A percentile compares a stretch with the other conserved stretches of the same genome.
Conservation (phyloP, 2,888 invertebrate species). For the Panopea generosa region DNA sequence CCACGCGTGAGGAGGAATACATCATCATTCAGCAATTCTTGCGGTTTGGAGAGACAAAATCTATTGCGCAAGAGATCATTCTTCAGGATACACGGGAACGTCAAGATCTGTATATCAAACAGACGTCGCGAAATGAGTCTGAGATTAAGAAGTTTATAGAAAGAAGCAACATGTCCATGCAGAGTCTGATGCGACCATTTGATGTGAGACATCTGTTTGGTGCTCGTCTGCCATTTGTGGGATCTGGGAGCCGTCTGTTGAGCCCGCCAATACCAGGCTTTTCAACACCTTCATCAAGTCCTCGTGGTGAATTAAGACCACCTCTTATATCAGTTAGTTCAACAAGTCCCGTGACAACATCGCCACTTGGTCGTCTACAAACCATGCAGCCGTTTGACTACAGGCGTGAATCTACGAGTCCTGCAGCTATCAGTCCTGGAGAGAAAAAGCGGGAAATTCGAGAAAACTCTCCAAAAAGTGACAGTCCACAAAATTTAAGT, state of each 20-base stretch:
- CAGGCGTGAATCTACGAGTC: conserved; percentile 85
- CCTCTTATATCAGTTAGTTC: conserved; percentile 69
- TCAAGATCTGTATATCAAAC: conserved; percentile 78
- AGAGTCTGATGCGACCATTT: conserved; percentile 79
- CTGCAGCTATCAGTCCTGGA: conserved; percentile 67
- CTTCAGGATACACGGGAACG: conserved; percentile 85
- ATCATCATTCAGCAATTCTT: conserved; percentile 96
- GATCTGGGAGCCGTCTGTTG: conserved; percentile 71
- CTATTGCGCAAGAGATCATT: conserved; percentile 90
- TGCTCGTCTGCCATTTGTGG: conserved; percentile 73
- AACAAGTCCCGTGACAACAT: conserved; percentile 88
- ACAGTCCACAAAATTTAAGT: conserved; percentile 77
- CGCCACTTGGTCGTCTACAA: conserved; percentile 94
- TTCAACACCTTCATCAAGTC: conserved; percentile 66
- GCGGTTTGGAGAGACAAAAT: conserved; percentile 94
- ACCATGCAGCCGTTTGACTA: conserved; percentile 98
- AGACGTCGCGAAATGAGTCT: conserved; percentile 85
- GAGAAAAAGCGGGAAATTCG: conserved; percentile 58
- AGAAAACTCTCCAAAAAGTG: conserved; percentile 68
- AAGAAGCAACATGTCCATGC: conserved; percentile 83
- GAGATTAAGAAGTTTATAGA: conserved; percentile 88
- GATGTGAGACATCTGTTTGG: conserved; percentile 79
- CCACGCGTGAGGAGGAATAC: conserved; percentile 95
- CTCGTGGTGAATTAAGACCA: conserved; percentile 69
- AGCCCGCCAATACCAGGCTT: conserved; percentile 74